Conservation (phyloP, 1,140 invertebrate species). For the Orchesella cincta region DNA sequence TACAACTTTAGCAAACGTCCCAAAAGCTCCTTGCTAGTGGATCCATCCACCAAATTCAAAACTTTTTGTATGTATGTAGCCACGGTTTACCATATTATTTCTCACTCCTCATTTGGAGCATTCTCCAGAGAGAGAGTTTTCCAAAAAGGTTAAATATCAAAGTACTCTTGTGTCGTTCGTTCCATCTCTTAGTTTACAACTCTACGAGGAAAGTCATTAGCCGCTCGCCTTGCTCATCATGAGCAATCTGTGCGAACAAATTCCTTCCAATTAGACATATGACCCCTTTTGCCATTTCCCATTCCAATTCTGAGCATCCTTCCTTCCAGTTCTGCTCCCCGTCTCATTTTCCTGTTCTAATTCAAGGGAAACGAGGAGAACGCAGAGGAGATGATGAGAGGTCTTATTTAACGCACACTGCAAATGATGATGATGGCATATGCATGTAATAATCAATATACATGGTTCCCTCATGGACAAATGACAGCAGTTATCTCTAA, state of each 20-base stretch:
- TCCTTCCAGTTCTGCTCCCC: not conserved
- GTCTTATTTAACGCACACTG: slow-evolving; percentile 3
- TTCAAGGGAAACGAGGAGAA: slow-evolving; percentile 11
- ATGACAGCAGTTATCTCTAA: too few species aligned
- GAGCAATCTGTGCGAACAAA: slow-evolving; percentile 43
- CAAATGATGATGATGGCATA: not conserved
- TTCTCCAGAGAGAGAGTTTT: too few species aligned
- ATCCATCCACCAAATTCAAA: too few species aligned
- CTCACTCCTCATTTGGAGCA: too few species aligned
- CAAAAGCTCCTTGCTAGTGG: too few species aligned
- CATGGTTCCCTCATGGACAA: too few species aligned
- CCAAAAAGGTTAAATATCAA: slow-evolving; percentile 28
- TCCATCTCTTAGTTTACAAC: not conserved
- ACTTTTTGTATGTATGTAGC: too few species aligned
- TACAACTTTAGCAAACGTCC: too few species aligned
- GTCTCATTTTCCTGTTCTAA: slow-evolving; percentile 10
- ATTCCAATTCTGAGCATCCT: not conserved
- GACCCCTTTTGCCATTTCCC: slow-evolving; percentile 45
- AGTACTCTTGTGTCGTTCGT: slow-evolving; percentile 10
- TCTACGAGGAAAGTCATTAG: slow-evolving; percentile 41
- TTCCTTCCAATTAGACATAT: slow-evolving; percentile 50
- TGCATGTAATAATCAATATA: slow-evolving; percentile 14
- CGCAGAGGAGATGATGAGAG: not conserved
- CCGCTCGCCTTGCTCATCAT: slow-evolving; percentile 3
- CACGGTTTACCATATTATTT: too few species aligned